Base-by-base conservation (phyloP, 2,113 vertebrate species). In the Rhabdornis inornatus region DNA sequence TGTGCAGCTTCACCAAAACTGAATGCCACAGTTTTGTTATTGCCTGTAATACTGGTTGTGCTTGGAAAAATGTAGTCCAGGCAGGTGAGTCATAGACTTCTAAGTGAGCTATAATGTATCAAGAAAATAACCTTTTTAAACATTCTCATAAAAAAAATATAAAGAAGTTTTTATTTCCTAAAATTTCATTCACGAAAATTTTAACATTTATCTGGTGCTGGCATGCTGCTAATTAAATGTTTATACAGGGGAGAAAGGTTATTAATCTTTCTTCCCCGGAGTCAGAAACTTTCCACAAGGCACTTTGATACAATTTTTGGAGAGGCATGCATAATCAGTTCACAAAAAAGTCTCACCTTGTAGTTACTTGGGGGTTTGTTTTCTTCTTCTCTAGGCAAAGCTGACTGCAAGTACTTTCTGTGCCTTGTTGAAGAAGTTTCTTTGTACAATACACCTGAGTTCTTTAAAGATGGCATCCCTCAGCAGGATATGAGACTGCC, bases 161-260 rank as follows among this genome's bases (percentile, higher is more conserved):
- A 42, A 42, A 42, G 12, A 42, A 35, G 2, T 1, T n/a, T 66
- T 49, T 59, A 28, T 57, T 56, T 65, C 8, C 13, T 57, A 59
- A 35, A 79, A 74, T 64, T 87, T 72, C 68, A 28, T 55, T 90
- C 6, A 52, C 33, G n/a, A 55, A 69, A 75, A 13, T 23, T 85
- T 78, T 22, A 63, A 81, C 79, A 56, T 85, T 90, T 92, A 75
- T 77, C 57, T 77, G 40, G 18, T 83, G 13, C 28, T 91, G 44
- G 37, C 39, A 72, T 81, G 28, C 52, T 65, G 79, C 44, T 79
- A 89, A 92, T 92, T 92, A 95, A 89, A 91, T 75, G 39, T 81
- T 79, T 92, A 70, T 70, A 49, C 44, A 80, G 65, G 24, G 88
- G 17, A 92, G 33, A 91, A 89, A 69, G 42, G 80, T 63, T 93